phyloP scores from a whole-genome alignment of 1,140 invertebrate species.

The Ostrea denselamellosa region DNA sequence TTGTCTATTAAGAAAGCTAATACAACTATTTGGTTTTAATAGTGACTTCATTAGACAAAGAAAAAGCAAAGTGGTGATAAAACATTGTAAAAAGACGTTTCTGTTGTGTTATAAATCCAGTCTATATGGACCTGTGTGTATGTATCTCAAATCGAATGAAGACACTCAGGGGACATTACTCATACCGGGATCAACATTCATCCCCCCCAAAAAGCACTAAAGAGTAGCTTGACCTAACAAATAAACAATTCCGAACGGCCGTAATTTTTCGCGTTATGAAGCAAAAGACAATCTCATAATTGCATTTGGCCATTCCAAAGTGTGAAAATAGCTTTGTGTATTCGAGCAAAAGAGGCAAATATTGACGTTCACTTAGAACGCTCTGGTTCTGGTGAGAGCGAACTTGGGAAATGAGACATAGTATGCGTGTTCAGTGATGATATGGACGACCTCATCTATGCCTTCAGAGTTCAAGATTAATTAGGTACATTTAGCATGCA shows the following conservation, averaged over 20 bases:
- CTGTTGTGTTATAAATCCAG: constrained; percentile 16
- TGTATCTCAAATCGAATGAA: neutral
- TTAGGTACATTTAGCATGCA: no score
- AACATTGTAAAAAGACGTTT: constrained; percentile 30
- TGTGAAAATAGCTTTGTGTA: constrained; percentile 23
- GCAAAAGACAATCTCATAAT: constrained; percentile 39
- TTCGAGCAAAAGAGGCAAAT: constrained; percentile 29
- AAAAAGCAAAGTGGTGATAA: constrained; percentile 21
- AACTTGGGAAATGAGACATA: neutral
- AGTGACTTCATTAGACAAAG: constrained; percentile 27
- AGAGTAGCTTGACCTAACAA: constrained; percentile 29
- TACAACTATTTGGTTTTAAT: constrained; percentile 19
- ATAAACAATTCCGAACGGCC: constrained; percentile 25
- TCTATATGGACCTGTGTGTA: constrained; percentile 18
- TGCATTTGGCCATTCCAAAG: constrained; percentile 31
- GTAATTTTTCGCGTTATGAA: constrained; percentile 39
- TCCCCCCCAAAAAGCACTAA: constrained; percentile 6
- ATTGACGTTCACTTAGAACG: constrained; percentile 16
- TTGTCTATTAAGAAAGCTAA: constrained; percentile 29
- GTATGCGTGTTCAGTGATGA: neutral
- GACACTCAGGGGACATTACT: constrained; percentile 11
- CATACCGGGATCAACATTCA: constrained; percentile 10
- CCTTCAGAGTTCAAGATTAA: neutral
- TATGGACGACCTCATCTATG: neutral
- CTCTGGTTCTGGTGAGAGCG: neutral